A percentile compares a stretch with the other conserved stretches of the same genome.
These are phyloP conservation scores for Mixornis gularis DNA, from an alignment of 2,113 vertebrate genomes.

Conservation along the genomic window DNA sequence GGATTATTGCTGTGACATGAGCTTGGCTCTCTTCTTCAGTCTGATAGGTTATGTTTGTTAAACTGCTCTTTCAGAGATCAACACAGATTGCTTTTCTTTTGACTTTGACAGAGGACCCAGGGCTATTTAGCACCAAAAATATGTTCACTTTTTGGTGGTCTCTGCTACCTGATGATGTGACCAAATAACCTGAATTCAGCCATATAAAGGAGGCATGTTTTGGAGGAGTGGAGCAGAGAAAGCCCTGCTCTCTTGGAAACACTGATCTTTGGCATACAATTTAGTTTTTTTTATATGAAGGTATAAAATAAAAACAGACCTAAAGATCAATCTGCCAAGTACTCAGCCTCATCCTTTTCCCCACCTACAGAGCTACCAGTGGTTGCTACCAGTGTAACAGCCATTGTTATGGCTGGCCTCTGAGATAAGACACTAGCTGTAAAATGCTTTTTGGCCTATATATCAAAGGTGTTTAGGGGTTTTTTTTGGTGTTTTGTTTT, in stretches of 20 bases:
- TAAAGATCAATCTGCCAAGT: background rate
- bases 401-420: background rate
- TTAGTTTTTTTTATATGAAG: background rate
- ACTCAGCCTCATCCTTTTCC: background rate
- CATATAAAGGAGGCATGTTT: background rate
- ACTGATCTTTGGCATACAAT: background rate
- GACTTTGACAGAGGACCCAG: background rate
- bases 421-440: background rate
- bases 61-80: background rate
- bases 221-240: background rate
- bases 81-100: background rate
- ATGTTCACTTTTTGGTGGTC: background rate
- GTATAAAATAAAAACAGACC: background rate
- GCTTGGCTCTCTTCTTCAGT: background rate
- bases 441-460: background rate
- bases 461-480: background rate
- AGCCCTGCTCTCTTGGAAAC: background rate
- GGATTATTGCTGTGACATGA: background rate
- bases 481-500: background rate
- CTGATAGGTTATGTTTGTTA: background rate
- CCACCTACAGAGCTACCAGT: background rate
- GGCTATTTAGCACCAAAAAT: background rate
- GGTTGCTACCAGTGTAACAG: background rate
- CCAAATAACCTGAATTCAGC: background rate
- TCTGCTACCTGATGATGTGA: background rate